Base-by-base conservation (phyloP, 2,113 vertebrate genomes). In the Phyllostomus hastatus region DNA sequence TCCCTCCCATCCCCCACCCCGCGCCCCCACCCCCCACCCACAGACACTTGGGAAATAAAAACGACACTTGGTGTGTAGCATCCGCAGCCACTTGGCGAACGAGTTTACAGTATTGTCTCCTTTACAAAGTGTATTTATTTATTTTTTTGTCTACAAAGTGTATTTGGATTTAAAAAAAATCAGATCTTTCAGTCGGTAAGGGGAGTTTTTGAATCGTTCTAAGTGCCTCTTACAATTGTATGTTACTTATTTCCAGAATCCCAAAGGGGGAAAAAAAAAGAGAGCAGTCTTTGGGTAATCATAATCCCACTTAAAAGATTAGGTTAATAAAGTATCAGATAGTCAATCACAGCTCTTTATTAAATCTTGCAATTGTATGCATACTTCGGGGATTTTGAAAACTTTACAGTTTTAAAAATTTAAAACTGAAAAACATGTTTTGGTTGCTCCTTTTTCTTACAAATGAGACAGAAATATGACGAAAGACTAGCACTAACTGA, bases 31-130 rank as follows among this genome's bases (percentile, higher is more conserved):
- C 14, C 33, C 79, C 91, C 43, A 95, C 97, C 98, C 98, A 97
- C 97, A 95, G 96, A 96, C 97, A 98, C 98, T 99, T 98, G 98
- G 99, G 99, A 98, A 98, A 98, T 97, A 98, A 98, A 84, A 91
- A 69, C 48, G 81, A 98, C 98, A 98, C 98, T 98, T 98, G 99
- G 98, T 99, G 99, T 99, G 99, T 99, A 99, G 99, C 99, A 99
- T 99, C 98, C 98, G 98, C 99, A 99, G 98, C 99, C 98, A 98
- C 99, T 98, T 98, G 99, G 99, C 99, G 97, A 98, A 99, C 99
- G 98, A 99, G 99, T 99, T 99, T 99, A 98, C 98, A 98, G 97
- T 94, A 92, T 97, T 83, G 96, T 97, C 97, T 98, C 97, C 96
- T 97, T 98, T 97, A 94, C 96, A 97, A 98, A 97, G 94, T 98